These are phyloP conservation scores for Plectrocnemia conspersa DNA, from an alignment of 1,140 invertebrate species.

Conservation along the genomic window DNA sequence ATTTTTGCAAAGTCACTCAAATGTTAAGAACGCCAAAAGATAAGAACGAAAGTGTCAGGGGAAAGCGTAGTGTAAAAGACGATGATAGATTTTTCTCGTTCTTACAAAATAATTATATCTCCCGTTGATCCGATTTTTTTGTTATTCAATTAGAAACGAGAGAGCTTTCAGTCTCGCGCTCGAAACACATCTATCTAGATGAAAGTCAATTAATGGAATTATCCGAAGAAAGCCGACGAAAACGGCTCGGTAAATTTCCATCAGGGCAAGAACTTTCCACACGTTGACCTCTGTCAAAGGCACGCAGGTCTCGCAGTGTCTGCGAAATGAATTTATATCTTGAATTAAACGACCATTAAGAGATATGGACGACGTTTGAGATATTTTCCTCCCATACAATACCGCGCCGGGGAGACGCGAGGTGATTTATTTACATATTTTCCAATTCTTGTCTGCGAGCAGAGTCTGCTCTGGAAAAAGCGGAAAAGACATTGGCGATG, in stretches of 20 bases:
- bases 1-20: slow-evolving; percentile 28
- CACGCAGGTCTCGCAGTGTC: not conserved
- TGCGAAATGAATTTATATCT: slow-evolving; percentile 7
- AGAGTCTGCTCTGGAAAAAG: not conserved
- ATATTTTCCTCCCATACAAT: slow-evolving; percentile 1
- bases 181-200: not conserved
- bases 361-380: not conserved
- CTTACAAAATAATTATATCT: not conserved
- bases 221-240: not conserved
- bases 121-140: not conserved
- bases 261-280: not conserved
- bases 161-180: too few species aligned
- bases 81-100: slow-evolving; percentile 7
- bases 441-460: not conserved
- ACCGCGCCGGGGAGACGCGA: not conserved
- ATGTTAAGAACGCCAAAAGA: slow-evolving; percentile 24
- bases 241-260: not conserved
- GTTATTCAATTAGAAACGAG: not conserved
- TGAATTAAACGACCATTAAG: slow-evolving; percentile 9
- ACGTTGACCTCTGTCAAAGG: slow-evolving; percentile 2
- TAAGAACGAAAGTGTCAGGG: slow-evolving; percentile 13
- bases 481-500: not conserved
- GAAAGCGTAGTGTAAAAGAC: not conserved
- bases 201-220: not conserved
- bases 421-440: slow-evolving; percentile 17